A percentile compares a stretch with the other conserved stretches of the same genome.
Evolutionary conservation across 2,797 vertebrate species (phyloP).

Genomic region (Sylvilagus floridanus): DNA sequence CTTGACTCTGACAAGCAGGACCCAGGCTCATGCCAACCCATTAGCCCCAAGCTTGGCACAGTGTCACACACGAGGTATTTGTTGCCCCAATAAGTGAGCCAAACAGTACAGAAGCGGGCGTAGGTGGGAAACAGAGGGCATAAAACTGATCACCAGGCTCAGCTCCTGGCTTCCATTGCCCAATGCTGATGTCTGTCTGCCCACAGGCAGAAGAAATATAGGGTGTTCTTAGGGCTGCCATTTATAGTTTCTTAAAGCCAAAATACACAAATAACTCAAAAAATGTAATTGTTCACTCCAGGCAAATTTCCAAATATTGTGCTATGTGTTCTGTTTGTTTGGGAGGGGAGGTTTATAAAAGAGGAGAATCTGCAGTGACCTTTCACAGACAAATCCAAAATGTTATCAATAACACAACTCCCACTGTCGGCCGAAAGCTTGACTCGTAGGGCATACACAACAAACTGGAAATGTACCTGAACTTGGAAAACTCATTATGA

Average conservation of each 20-base stretch:
- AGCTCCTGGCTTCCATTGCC: neutral
- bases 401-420: neutral
- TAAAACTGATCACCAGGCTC: neutral
- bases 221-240: neutral
- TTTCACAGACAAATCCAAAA: constrained; percentile 1
- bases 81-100: neutral
- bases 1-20: neutral
- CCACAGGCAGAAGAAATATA: neutral
- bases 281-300: neutral
- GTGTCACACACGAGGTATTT: neutral
- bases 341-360: neutral
- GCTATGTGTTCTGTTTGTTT: neutral
- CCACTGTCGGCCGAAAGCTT: neutral
- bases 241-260: neutral
- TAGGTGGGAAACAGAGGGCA: neutral
- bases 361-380: neutral
- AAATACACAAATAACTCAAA: neutral
- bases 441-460: neutral
- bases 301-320: neutral
- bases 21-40: neutral
- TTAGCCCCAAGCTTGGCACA: neutral
- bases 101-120: neutral
- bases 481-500: neutral
- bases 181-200: neutral
- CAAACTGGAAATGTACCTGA: neutral